These are phyloP conservation scores for Geotrypetes seraphini DNA, from an alignment of 2,797 vertebrate genomes.

Conservation along the genomic window DNA sequence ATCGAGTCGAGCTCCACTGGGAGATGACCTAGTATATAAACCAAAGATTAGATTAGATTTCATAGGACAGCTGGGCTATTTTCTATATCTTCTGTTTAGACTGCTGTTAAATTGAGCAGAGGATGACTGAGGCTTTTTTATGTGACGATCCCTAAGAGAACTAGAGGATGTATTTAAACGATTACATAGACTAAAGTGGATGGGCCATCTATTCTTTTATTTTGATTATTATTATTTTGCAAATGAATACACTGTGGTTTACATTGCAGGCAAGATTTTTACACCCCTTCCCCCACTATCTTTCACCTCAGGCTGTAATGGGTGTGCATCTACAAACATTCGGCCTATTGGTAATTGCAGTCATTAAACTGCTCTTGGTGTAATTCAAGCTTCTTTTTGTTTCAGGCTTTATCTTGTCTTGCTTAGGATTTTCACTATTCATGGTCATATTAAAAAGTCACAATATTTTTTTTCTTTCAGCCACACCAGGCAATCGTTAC, in stretches of 20 bases:
- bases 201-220: constrained; percentile 63
- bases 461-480: constrained; percentile 30
- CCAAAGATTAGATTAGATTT: too few relatives aligned
- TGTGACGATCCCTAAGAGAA: constrained; percentile 59
- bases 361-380: constrained; percentile 63
- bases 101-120: constrained; percentile 17
- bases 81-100: constrained; percentile 24
- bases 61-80: constrained; percentile 18
- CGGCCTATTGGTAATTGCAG: constrained; percentile 61
- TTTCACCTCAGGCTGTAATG: constrained; percentile 49
- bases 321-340: constrained; percentile 51
- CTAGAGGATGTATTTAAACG: constrained; percentile 64
- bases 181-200: constrained; percentile 58
- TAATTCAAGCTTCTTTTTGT: constrained; percentile 64
- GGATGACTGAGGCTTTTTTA: too few relatives aligned
- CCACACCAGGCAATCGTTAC: constrained; percentile 56
- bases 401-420: constrained; percentile 68
- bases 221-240: too few relatives aligned
- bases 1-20: too few relatives aligned
- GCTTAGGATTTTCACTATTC: constrained; percentile 65
- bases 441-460: constrained; percentile 56
- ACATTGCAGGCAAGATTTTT: constrained; percentile 39
- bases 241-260: constrained; percentile 67
- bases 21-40: too few relatives aligned
- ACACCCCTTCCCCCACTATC: constrained; percentile 37